Base-by-base conservation (phyloP, 1,140 invertebrate genomes). In the Sminthurides bifidus region DNA sequence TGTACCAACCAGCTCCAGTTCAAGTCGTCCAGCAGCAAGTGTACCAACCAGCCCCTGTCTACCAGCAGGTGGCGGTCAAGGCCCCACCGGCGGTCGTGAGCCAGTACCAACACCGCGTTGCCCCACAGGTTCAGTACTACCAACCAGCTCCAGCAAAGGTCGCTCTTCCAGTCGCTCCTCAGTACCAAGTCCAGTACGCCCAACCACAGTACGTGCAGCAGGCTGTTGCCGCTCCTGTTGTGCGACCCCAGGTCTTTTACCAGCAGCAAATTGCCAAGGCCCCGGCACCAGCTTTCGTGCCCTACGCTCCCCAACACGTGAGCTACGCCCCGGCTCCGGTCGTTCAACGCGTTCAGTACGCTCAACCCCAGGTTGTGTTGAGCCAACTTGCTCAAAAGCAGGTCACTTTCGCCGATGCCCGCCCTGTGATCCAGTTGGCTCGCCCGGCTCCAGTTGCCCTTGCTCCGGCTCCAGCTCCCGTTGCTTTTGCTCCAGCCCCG, bases 341-440 rank as follows among this genome's bases (percentile, higher is more conserved):
- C 21, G 38, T 52, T 8, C 44, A 52, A 30, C 33, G 27, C 26
- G 38, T 50, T 8, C 54, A 56, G 29, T 43, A 21, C 3, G 51
- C 51, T 43, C 40, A 38, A 48, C 44, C 44, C 10, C 44, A 48
- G 19, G 30, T 48, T 30, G 12, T 6, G 21, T 40, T 26, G 33
- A 8, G 5, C 26, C 53, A 46, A 19, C 26, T 48, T 5, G 14
- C 8, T 30, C 44, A 48, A 48, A 27, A 23, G 15, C 44, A 48
- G 30, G 24, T 48, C 19, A 48, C 14, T 48, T 48, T 27, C 24
- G 44, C 30, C 4, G n/a, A 19, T 30, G 30, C 35, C 24, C 56
- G 27, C 44, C 35, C 46, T 19, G 41, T 31, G 8, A n/a, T 51
- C 33, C 52, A 21, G n/a, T 15, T 43, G 5, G 31, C 23, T 14